Evolutionary conservation across 37 sponge, comb jelly and placozoan species (phyloP).

Genomic region (Cladorhizidae sp.): DNA sequence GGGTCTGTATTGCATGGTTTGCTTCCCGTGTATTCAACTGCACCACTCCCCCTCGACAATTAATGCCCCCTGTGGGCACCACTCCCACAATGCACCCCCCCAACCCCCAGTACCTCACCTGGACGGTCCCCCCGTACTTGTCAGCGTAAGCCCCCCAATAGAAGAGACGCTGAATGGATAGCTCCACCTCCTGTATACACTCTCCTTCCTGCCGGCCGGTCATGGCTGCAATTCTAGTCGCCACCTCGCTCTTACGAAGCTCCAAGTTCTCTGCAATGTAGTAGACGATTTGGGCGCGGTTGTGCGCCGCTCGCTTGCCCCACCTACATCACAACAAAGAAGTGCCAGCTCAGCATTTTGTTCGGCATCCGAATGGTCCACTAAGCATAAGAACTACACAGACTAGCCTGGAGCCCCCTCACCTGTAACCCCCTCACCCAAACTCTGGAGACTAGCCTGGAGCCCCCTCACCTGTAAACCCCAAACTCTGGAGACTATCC

Average conservation of each 20-base stretch:
- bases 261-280: slow-evolving; percentile 98
- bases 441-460: too few species aligned
- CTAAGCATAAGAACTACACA: too few species aligned
- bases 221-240: slow-evolving; percentile 75
- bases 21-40: background rate
- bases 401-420: too few species aligned
- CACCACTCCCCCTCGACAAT: too few species aligned
- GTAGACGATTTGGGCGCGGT: slow-evolving; percentile 98
- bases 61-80: background rate
- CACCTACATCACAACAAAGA: too few species aligned
- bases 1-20: background rate
- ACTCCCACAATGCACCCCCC: background rate
- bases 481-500: too few species aligned
- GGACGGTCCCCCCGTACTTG: slow-evolving; percentile 93
- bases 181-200: slow-evolving; percentile 82
- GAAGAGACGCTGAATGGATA: slow-evolving; percentile 89
- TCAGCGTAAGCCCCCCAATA: slow-evolving; percentile 98
- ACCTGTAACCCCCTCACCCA: too few species aligned
- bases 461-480: too few species aligned
- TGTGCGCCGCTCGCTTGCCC: slow-evolving; percentile 97
- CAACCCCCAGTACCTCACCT: slow-evolving; percentile 40
- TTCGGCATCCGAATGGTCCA: background rate
- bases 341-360: background rate
- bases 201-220: slow-evolving; percentile 62
- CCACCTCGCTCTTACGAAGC: slow-evolving; percentile 82